These are phyloP conservation scores for Plectropomus leopardus DNA, from an alignment of 2,113 vertebrate species.

Conservation along the genomic window DNA sequence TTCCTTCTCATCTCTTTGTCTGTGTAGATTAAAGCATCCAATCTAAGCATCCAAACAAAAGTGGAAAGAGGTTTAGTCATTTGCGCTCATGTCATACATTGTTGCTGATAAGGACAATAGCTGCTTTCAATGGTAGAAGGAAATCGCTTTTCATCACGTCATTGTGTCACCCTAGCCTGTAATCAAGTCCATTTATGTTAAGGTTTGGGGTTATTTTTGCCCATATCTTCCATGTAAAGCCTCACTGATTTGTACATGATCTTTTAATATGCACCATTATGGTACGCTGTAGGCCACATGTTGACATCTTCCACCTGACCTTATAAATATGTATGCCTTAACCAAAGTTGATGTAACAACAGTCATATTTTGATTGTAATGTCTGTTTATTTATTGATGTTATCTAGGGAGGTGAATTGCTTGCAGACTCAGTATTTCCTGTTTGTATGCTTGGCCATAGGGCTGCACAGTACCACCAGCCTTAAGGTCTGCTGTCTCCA, in stretches of 20 bases:
- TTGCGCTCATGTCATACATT: constrained; percentile 34
- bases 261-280: neutral
- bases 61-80: constrained; percentile 35
- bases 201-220: neutral
- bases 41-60: constrained; percentile 47
- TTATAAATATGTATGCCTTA: constrained; percentile 38
- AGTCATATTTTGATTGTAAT: constrained; percentile 36
- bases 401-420: constrained; percentile 56
- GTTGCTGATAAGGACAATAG: constrained; percentile 60
- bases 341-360: constrained; percentile 32
- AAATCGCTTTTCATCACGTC: constrained; percentile 33
- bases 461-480: neutral
- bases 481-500: constrained; percentile 25
- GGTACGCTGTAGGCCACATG: neutral
- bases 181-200: constrained; percentile 41
- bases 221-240: neutral
- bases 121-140: constrained; percentile 37
- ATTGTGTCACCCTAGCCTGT: constrained; percentile 23
- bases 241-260: constrained; percentile 18
- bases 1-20: constrained; percentile 38
- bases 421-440: constrained; percentile 37
- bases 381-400: constrained; percentile 58
- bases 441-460: constrained; percentile 26
- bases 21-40: constrained; percentile 45
- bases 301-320: constrained; percentile 44